Base-by-base conservation (phyloP, 2,113 vertebrate species). In the Nansenia antarctica region DNA sequence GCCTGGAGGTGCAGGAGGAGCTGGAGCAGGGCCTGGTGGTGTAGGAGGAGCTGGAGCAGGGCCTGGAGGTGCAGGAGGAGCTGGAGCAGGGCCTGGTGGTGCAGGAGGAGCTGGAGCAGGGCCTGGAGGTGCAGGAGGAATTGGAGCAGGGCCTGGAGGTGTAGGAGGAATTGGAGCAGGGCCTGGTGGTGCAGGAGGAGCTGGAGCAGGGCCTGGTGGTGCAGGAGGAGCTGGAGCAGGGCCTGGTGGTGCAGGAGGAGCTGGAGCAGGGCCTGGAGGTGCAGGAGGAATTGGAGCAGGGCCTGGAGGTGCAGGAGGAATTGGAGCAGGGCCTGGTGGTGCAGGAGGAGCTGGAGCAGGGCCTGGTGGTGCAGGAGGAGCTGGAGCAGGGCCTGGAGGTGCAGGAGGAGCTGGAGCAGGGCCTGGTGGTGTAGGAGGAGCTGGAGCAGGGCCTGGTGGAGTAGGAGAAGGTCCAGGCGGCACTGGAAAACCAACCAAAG, bases 171-270 rank as follows among this genome's bases (percentile, higher is more conserved):
- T 55, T 22, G n/a, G n/a, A n/a, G n/a, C n/a, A n/a, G n/a, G n/a
- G n/a, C n/a, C n/a, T n/a, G n/a, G n/a, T n/a, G n/a, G n/a, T n/a
- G n/a, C n/a, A n/a, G 76, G 74, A 31, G 57, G 26, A 22, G 57
- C 30, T 15, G 57, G 37, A 69, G 24, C n/a, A 7, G 49, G 35
- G 6, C 22, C 1, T 11, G 52, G 22, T n/a, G 89, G 89, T 49
- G 85, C 89, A 80, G 87, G 85, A 52, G 86, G 88, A 65, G 87
- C 84, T 18, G 83, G 86, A n/a, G n/a, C n/a, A n/a, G n/a, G n/a
- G n/a, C n/a, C n/a, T n/a, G n/a, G n/a, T n/a, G 42, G 42, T 39
- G 75, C 79, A 24, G 72, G 67, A 14, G 58, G 20, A 35, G 65
- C 69, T 58, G 59, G 39, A 5, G n/a, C n/a, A n/a, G n/a, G n/a